These are phyloP conservation scores for Eublepharis macularius DNA, from an alignment of 2,113 vertebrate genomes.

Conservation along the genomic window DNA sequence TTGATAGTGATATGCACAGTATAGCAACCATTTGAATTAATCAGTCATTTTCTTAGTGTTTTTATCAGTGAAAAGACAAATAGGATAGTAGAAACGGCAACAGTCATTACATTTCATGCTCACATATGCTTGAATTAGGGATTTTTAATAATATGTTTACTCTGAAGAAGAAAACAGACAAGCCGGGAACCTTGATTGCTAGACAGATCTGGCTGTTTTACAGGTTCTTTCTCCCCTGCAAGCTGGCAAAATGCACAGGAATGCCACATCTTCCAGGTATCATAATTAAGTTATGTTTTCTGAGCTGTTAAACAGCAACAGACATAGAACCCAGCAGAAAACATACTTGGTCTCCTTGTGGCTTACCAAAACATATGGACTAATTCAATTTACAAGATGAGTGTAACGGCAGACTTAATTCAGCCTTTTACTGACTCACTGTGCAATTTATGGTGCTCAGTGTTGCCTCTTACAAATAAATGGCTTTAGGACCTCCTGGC, in stretches of 20 bases:
- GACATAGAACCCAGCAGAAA: conserved; percentile 45
- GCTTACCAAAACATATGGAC: not conserved
- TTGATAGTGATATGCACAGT: not conserved
- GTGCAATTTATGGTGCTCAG: conserved; percentile 1
- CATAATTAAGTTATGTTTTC: conserved; percentile 59
- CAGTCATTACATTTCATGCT: not conserved
- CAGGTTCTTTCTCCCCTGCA: conserved; percentile 21
- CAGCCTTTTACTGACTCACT: not conserved
- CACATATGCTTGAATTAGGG: not conserved
- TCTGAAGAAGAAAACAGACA: conserved; percentile 15
- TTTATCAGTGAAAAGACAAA: not conserved
- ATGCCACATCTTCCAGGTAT: conserved; percentile 30
- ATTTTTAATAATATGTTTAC: not conserved
- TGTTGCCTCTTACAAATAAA: not conserved
- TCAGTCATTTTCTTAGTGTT: not conserved
- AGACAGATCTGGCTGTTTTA: conserved; percentile 41
- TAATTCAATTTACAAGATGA: conserved; percentile 24
- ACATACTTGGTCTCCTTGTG: conserved; percentile 33
- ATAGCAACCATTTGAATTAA: not conserved
- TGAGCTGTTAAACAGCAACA: conserved; percentile 46
- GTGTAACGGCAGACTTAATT: not conserved
- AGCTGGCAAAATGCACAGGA: conserved; percentile 47
- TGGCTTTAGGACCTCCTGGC: not conserved
- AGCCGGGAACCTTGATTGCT: conserved; percentile 25
- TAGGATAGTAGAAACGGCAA: not conserved